A percentile compares a stretch with the other conserved stretches of the same genome.
Conservation (phyloP, 2,888 invertebrate species). For the Mellilla xanthometata region DNA sequence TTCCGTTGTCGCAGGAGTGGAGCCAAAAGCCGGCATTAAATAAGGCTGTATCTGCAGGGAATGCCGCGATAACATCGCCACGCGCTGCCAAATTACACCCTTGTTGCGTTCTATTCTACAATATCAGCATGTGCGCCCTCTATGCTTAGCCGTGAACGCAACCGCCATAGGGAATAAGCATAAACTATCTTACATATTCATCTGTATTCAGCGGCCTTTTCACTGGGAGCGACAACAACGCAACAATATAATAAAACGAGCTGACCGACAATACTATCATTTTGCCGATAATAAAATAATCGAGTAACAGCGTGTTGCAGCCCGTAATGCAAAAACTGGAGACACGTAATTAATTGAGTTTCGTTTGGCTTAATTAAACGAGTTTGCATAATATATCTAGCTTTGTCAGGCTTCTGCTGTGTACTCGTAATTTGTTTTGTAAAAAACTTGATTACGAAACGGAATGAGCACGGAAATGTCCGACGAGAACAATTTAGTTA, state of each 20-base stretch:
- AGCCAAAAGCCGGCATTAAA: conserved; percentile 75
- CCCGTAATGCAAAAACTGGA: conserved; percentile 4
- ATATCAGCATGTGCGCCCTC: conserved; percentile 44
- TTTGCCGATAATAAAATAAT: conserved; percentile 15
- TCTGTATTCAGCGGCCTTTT: conserved; percentile 15
- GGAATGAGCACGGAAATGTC: conserved; percentile 14
- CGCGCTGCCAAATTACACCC: conserved; percentile 77
- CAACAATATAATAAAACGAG: conserved; percentile 17
- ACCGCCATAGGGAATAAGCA: conserved; percentile 10
- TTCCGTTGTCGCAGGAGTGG: conserved; percentile 48
- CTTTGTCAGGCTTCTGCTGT: not conserved
- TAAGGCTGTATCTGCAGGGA: conserved; percentile 73
- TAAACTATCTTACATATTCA: conserved; percentile 17
- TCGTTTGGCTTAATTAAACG: conserved; percentile 2
- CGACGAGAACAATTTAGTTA: conserved; percentile 47
- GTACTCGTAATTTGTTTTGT: not conserved
- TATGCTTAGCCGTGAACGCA: conserved; percentile 19
- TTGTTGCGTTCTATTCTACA: conserved; percentile 70
- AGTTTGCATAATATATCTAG: not conserved
- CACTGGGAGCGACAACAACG: conserved; percentile 14
- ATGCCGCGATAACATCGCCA: conserved; percentile 69
- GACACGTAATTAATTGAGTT: conserved; percentile 3
- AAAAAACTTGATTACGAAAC: conserved; percentile 3
- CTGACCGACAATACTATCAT: conserved; percentile 7
- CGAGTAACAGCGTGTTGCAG: not conserved